Evolutionary conservation across 2,888 invertebrate species (phyloP).

Genomic region (Drosophila koepferae): DNA sequence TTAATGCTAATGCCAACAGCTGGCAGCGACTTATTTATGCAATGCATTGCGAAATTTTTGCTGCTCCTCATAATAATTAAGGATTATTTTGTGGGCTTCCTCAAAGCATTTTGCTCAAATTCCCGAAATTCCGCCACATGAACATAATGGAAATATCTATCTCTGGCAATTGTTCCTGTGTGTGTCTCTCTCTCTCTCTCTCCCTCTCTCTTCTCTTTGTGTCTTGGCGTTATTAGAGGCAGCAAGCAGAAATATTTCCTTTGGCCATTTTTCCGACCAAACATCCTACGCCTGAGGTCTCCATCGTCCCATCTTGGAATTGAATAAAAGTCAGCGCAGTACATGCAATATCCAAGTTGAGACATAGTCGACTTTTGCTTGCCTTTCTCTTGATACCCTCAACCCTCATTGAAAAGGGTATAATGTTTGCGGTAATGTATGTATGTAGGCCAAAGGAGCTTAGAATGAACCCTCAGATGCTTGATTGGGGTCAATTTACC

Average conservation of each 20-base stretch:
- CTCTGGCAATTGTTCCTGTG: constrained; percentile 10
- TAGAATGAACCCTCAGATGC: neutral
- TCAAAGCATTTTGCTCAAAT: constrained; percentile 7
- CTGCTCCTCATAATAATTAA: constrained; percentile 49
- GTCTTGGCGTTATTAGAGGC: constrained; percentile 6
- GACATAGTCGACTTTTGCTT: neutral
- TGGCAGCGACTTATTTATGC: constrained; percentile 76
- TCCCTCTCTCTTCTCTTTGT: neutral
- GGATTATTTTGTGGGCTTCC: constrained; percentile 37
- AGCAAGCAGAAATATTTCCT: constrained; percentile 32
- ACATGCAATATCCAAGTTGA: constrained; percentile 16
- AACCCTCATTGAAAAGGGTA: constrained; percentile 4
- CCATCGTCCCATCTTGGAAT: constrained; percentile 19
- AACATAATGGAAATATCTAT: constrained; percentile 19
- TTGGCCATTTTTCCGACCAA: constrained; percentile 35
- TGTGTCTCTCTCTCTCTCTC: neutral
- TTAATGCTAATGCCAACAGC: constrained; percentile 68
- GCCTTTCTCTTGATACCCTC: constrained; percentile 2
- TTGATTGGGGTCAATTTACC: constrained; percentile 8
- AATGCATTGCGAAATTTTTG: constrained; percentile 36
- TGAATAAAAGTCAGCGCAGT: constrained; percentile 28
- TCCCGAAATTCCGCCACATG: constrained; percentile 1
- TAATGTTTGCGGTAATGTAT: constrained; percentile 7
- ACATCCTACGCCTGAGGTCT: constrained; percentile 28
- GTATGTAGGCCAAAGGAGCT: constrained; percentile 5